Percentiles rank a stretch among this genome's conserved stretches.
phyloP scores from a whole-genome alignment of 2,888 invertebrate species.

The Leucoma salicis region DNA sequence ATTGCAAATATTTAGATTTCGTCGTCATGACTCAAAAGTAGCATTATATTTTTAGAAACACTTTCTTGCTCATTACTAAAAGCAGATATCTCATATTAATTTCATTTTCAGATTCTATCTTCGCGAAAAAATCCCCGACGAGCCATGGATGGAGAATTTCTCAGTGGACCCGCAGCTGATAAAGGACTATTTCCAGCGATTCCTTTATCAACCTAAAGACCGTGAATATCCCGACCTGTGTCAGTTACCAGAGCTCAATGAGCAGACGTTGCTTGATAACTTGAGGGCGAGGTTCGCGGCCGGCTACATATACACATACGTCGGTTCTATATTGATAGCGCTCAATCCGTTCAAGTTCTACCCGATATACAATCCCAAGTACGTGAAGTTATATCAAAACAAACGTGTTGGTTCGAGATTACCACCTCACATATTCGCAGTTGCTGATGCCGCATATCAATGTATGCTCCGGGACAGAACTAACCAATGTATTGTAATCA shows the following conservation, averaged over 20 bases:
- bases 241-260: conserved; percentile 96
- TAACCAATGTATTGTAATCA: conserved; percentile 96
- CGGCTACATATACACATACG: conserved; percentile 97
- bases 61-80: conserved; percentile 12
- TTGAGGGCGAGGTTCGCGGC: conserved; percentile 93
- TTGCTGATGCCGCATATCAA: conserved; percentile 96
- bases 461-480: conserved; percentile 95
- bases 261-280: conserved; percentile 95
- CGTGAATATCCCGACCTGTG: conserved; percentile 97
- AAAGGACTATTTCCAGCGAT: conserved; percentile 94
- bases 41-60: conserved; percentile 41
- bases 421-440: conserved; percentile 98
- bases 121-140: conserved; percentile 92
- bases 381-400: conserved; percentile 97
- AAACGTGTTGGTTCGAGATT: conserved; percentile 94
- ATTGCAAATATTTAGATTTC: conserved; percentile 52
- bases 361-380: conserved; percentile 98
- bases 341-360: conserved; percentile 97
- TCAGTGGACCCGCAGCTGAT: conserved; percentile 95
- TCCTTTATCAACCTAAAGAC: conserved; percentile 95
- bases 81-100: conserved; percentile 4
- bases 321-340: conserved; percentile 97
- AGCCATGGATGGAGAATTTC: conserved; percentile 93
- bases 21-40: conserved; percentile 67
- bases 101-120: conserved; percentile 88